These are phyloP conservation scores for Gymnogyps californianus DNA, from an alignment of 2,113 vertebrate genomes.

Conservation along the genomic window DNA sequence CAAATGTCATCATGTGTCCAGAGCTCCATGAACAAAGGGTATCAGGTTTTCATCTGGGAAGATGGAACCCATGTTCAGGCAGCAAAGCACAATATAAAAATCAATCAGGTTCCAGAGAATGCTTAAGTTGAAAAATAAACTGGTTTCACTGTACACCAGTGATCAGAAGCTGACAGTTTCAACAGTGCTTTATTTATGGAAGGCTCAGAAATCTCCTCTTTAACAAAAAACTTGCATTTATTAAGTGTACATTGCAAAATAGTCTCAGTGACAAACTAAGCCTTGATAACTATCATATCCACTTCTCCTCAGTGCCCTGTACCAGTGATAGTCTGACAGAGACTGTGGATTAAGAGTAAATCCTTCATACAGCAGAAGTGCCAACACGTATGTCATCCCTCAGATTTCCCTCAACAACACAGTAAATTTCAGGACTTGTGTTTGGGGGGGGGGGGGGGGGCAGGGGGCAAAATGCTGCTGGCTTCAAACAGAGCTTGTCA, in stretches of 20 bases:
- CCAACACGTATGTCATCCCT: accelerated
- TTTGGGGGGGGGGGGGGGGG: background rate
- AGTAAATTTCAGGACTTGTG: background rate
- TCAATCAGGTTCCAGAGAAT: background rate
- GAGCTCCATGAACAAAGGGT: background rate
- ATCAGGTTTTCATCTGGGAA: background rate
- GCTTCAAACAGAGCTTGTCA: background rate
- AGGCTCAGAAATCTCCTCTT: background rate
- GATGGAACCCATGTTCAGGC: background rate
- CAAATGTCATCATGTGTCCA: background rate
- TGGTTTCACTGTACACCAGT: background rate
- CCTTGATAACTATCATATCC: background rate
- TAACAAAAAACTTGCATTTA: background rate
- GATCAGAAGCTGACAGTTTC: background rate
- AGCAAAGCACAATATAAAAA: background rate
- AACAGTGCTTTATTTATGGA: background rate
- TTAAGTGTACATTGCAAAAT: background rate
- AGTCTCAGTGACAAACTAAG: background rate
- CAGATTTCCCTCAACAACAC: background rate
- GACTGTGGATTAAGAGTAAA: background rate
- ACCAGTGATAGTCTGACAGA: background rate
- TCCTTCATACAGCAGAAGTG: background rate
- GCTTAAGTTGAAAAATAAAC: background rate
- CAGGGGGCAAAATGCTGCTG: background rate
- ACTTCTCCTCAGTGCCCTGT: background rate